Evolutionary conservation across 2,797 vertebrate genomes (phyloP).

Genomic region (Propithecus perrieri): DNA sequence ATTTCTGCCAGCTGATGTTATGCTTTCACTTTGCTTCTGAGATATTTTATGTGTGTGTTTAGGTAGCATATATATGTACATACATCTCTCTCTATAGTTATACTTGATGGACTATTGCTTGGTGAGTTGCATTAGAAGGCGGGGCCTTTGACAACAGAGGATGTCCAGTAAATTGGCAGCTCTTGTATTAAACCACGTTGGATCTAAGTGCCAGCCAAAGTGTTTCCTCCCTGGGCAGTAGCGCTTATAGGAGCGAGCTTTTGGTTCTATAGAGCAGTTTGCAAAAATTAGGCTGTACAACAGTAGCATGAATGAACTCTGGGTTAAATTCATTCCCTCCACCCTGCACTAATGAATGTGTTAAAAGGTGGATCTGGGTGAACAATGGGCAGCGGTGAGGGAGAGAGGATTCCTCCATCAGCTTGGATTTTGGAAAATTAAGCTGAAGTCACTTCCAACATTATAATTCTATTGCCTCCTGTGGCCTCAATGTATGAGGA

Average conservation of each 20-base stretch:
- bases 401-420: background rate
- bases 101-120: conserved; percentile 30
- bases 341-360: background rate
- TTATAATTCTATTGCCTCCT: conserved; percentile 7
- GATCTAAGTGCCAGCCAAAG: background rate
- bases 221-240: background rate
- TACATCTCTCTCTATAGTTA: background rate
- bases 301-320: background rate
- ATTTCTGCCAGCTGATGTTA: conserved; percentile 69
- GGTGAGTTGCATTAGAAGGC: background rate
- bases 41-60: conserved; percentile 55
- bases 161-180: background rate
- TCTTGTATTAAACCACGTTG: conserved; percentile 17
- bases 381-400: background rate
- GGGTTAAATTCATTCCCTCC: background rate
- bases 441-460: background rate
- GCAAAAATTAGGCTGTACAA: background rate
- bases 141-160: background rate
- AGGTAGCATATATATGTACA: background rate
- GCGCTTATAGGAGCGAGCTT: background rate
- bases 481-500: background rate
- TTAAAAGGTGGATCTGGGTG: background rate
- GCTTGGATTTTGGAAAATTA: background rate
- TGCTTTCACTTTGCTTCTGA: conserved; percentile 64
- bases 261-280: background rate